Conservation (phyloP, 2,888 invertebrate species). For the Oasisia sp. region DNA sequence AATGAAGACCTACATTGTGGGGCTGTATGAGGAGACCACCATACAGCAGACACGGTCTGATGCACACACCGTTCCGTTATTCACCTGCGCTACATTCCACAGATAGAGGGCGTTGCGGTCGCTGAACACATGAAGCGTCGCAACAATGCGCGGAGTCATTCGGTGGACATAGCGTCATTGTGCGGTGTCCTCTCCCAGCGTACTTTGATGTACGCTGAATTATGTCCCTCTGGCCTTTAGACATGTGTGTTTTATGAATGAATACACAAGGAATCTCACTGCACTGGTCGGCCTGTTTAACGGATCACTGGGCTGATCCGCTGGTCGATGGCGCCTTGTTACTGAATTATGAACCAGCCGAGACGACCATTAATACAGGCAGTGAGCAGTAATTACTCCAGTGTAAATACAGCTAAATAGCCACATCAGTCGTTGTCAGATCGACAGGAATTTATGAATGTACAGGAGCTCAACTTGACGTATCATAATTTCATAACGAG, state of each 20-base stretch:
- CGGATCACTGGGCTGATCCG: neutral
- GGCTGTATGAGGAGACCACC: neutral
- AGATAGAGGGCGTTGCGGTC: neutral
- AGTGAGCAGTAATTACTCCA: neutral
- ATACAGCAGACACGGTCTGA: neutral
- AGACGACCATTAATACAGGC: neutral
- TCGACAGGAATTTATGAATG: neutral
- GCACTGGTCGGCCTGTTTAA: neutral
- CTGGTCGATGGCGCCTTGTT: neutral
- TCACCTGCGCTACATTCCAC: neutral
- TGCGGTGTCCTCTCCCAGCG: neutral
- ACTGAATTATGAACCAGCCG: neutral
- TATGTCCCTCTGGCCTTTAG: neutral
- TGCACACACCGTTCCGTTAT: neutral
- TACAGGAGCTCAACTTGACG: neutral
- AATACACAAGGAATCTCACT: neutral
- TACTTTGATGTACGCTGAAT: neutral
- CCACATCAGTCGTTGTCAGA: neutral
- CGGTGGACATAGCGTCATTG: neutral
- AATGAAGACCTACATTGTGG: neutral
- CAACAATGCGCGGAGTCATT: neutral
- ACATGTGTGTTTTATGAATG: slow-evolving; percentile 17
- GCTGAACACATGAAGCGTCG: neutral
- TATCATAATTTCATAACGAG: neutral
- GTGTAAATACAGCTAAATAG: neutral